Evolutionary conservation across 2,888 invertebrate genomes (phyloP).

Genomic region (Dicyrtomina minuta): DNA sequence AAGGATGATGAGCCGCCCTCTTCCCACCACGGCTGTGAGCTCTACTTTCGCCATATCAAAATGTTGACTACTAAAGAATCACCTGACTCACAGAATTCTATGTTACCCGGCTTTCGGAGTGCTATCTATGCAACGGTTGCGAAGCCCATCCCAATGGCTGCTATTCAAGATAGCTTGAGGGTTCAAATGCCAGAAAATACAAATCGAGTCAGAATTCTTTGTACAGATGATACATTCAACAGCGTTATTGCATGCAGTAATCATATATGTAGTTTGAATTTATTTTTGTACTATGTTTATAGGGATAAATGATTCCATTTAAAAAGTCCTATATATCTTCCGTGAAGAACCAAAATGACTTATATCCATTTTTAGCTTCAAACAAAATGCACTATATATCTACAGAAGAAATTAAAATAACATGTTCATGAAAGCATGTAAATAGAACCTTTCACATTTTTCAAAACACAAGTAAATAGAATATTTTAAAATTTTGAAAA

Average conservation of each 20-base stretch:
- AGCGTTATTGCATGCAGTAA: background rate
- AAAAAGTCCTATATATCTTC: too few relatives aligned
- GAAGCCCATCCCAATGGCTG: conserved; percentile 38
- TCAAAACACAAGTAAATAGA: too few relatives aligned
- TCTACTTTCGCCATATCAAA: conserved; percentile 46
- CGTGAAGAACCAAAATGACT: background rate
- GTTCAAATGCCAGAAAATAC: conserved; percentile 26
- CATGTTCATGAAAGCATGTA: too few relatives aligned
- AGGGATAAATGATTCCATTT: too few relatives aligned
- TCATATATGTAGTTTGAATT: too few relatives aligned
- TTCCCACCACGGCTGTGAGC: conserved; percentile 27
- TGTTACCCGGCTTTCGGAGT: conserved; percentile 40
- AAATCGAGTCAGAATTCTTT: conserved; percentile 29
- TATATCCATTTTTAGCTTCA: too few relatives aligned
- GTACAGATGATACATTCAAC: background rate
- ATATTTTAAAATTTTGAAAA: too few relatives aligned
- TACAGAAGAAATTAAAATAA: too few relatives aligned
- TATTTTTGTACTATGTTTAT: too few relatives aligned
- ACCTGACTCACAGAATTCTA: background rate
- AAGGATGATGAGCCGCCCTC: background rate
- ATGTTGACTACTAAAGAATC: conserved; percentile 13
- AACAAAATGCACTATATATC: too few relatives aligned
- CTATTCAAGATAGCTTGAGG: conserved; percentile 25
- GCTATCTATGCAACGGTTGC: conserved; percentile 35
- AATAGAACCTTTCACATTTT: too few relatives aligned